Evolutionary conservation across 2,888 invertebrate genomes (phyloP), one percentile per base, ranked within the genome.

Genomic region (Leucoptera coffeella): DNA sequence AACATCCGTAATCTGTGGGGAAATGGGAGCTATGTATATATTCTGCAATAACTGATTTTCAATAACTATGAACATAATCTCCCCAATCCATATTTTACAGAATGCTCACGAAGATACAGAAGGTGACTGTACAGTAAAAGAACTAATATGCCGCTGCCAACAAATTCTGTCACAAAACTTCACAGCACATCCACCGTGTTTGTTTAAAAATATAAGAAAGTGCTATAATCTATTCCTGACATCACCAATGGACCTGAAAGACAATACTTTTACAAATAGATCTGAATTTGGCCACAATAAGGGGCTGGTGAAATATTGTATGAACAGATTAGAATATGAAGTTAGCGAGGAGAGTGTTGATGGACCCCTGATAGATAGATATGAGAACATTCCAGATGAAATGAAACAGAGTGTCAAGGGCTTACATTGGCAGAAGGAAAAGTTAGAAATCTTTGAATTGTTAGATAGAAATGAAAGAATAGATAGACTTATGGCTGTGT

Each of bases 401-500:
- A 53, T 61, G 48, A 49, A 41, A 32, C 41, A 54, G 30, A 54
- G 42, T 35, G 43, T 67, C 0, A 47, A 47, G 42, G 61, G 57
- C 2, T 30, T 57, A 15, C 51, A 61, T 39, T 65, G 58, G 59
- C 53, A 61, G 32, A 64, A 62, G 32, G 52, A 60, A 30, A 60
- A 54, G 31, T 50, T 58, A 36, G 60, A 65, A 41, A 55, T 64
- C 23, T 64, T 41, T 43, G 67, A 71, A 40, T 38, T 54, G 14
- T 40, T 62, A 4, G 38, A 47, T 1, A 50, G 60, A 29, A 37
- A 35, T 7, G 58, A 64, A 4, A 64, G 74, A 27, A 55, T 78
- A 31, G 54, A 71, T 7, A 55, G 78, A 14, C 33, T 77, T 2
- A 69, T 72, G 47, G 47, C 60, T 19, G 64, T 69, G 4, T 38